These are phyloP conservation scores for Catharus minimus DNA, from an alignment of 2,113 vertebrate genomes.

Conservation along the genomic window DNA sequence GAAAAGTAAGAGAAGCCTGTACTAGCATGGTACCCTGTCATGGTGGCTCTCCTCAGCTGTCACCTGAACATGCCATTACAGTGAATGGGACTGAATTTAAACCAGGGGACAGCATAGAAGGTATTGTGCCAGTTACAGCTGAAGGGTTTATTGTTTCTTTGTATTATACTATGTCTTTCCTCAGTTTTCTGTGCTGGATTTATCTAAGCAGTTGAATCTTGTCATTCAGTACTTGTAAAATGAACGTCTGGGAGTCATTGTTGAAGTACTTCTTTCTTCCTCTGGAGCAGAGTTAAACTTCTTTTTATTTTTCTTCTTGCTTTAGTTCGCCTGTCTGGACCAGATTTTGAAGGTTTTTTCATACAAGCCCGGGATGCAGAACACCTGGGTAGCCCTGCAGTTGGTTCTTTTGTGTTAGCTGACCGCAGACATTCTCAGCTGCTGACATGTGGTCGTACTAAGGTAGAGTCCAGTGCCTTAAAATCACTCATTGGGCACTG, in stretches of 20 bases:
- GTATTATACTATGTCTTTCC: neutral
- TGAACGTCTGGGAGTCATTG: neutral
- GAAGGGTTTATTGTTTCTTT: neutral
- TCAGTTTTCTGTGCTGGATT: neutral
- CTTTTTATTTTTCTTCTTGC: neutral
- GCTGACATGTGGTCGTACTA: slow-evolving; percentile 71
- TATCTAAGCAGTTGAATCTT: neutral
- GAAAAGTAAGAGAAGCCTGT: slow-evolving; percentile 77
- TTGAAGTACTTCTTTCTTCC: neutral
- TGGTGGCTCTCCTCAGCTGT: slow-evolving; percentile 35
- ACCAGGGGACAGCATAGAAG: slow-evolving; percentile 79
- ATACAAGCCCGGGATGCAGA: slow-evolving; percentile 80
- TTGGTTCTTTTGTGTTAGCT: slow-evolving; percentile 78
- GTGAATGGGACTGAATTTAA: slow-evolving; percentile 74
- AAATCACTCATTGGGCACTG: neutral
- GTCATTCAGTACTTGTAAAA: neutral
- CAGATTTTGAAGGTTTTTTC: slow-evolving; percentile 83
- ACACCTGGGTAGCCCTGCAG: slow-evolving; percentile 33
- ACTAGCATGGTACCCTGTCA: slow-evolving; percentile 80
- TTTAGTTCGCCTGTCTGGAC: slow-evolving; percentile 78
- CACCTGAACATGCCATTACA: slow-evolving; percentile 68
- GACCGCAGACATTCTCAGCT: slow-evolving; percentile 75
- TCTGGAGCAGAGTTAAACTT: neutral
- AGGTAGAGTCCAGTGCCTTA: slow-evolving; percentile 67
- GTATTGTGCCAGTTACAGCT: slow-evolving; percentile 51